Evolutionary conservation across 2,888 invertebrate genomes (phyloP).

Genomic region (Metellina segmentata): DNA sequence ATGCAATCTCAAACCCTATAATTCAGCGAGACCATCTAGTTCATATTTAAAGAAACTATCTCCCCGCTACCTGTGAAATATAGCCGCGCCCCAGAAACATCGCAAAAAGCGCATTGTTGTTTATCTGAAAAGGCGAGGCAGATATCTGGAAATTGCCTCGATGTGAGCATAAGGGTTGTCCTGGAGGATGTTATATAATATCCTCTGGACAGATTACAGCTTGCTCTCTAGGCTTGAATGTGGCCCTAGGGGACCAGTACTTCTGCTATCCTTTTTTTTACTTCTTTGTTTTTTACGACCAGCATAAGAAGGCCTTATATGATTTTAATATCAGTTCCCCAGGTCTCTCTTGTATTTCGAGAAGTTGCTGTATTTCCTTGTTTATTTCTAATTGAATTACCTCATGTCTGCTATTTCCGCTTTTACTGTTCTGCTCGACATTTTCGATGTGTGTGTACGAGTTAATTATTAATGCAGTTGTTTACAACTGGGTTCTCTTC

Average conservation of each 20-base stretch:
- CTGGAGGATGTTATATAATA: slow-evolving; percentile 65
- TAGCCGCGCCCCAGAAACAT: slow-evolving; percentile 7
- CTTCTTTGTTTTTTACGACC: slow-evolving; percentile 58
- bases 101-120: slow-evolving; percentile 41
- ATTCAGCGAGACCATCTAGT: slow-evolving; percentile 27
- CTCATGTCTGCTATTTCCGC: slow-evolving; percentile 31
- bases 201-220: slow-evolving; percentile 71
- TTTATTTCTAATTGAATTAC: slow-evolving; percentile 67
- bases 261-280: slow-evolving; percentile 35
- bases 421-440: slow-evolving; percentile 13
- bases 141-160: slow-evolving; percentile 46
- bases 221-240: slow-evolving; percentile 64
- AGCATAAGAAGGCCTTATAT: slow-evolving; percentile 48
- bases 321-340: slow-evolving; percentile 69
- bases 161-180: slow-evolving; percentile 50
- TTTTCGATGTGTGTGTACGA: neutral
- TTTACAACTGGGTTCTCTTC: slow-evolving; percentile 20
- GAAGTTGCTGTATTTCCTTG: slow-evolving; percentile 45
- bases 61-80: slow-evolving; percentile 33
- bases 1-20: slow-evolving; percentile 20
- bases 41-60: slow-evolving; percentile 49
- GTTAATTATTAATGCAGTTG: slow-evolving; percentile 54
- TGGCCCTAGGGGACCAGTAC: slow-evolving; percentile 29
- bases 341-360: slow-evolving; percentile 35
- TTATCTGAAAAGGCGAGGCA: slow-evolving; percentile 37